These are phyloP conservation scores for Morelia viridis DNA, from an alignment of 2,797 vertebrate genomes.

Conservation along the genomic window DNA sequence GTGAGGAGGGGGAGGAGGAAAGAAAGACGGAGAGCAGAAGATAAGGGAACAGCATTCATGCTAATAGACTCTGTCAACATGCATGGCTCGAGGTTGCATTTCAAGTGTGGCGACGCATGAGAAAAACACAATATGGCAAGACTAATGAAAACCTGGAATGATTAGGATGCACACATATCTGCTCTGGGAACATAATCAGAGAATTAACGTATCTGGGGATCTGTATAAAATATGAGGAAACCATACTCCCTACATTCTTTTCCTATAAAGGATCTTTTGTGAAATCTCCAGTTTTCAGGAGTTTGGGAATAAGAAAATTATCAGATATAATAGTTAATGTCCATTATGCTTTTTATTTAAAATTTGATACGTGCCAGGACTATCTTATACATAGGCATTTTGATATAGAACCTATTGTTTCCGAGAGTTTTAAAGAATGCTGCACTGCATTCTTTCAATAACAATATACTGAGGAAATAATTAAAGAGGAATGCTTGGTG, in stretches of 20 bases:
- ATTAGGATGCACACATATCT: neutral
- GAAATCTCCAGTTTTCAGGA: neutral
- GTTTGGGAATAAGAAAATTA: neutral
- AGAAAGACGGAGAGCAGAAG: constrained; percentile 42
- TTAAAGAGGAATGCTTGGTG: neutral
- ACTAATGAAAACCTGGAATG: constrained; percentile 35
- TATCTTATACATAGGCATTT: constrained; percentile 50
- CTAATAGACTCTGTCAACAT: constrained; percentile 71
- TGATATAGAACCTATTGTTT: constrained; percentile 6
- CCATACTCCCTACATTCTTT: constrained; percentile 3
- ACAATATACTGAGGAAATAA: neutral
- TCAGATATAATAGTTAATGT: neutral
- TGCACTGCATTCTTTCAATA: constrained; percentile 36
- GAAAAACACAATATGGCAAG: constrained; percentile 52
- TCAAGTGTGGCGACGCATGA: constrained; percentile 30
- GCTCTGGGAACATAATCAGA: constrained; percentile 18
- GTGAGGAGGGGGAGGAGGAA: constrained; percentile 33
- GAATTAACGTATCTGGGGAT: constrained; percentile 32
- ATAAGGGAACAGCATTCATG: constrained; percentile 68
- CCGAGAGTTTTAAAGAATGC: constrained; percentile 27
- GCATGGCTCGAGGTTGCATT: constrained; percentile 46
- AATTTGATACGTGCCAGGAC: neutral
- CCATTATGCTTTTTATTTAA: constrained; percentile 35
- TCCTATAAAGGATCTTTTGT: neutral
- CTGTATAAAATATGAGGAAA: neutral